phyloP scores from a whole-genome alignment of 1,140 invertebrate species.

The Lerema accius region DNA sequence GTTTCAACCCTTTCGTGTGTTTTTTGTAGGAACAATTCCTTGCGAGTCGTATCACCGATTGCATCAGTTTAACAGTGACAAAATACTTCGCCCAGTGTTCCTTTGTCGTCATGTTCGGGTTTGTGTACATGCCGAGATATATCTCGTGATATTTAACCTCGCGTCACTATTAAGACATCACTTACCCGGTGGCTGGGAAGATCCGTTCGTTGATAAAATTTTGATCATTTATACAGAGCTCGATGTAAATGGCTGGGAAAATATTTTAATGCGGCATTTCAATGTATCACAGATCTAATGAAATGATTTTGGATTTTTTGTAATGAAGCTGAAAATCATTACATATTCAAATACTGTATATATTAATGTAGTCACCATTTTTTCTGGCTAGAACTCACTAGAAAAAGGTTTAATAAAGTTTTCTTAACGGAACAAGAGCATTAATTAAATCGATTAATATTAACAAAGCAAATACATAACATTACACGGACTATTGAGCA shows the following conservation, averaged over 20 bases:
- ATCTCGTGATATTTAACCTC: constrained; percentile 74
- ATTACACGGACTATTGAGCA: constrained; percentile 30
- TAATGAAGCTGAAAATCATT: background rate
- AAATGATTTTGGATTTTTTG: constrained; percentile 4
- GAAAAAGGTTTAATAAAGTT: background rate
- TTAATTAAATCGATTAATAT: constrained; percentile 29
- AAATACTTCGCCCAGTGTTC: constrained; percentile 70
- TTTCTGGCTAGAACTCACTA: background rate
- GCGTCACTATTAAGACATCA: constrained; percentile 81
- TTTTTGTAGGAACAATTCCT: constrained; percentile 53
- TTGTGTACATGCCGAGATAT: constrained; percentile 66
- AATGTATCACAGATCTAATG: constrained; percentile 21
- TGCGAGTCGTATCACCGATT: constrained; percentile 56
- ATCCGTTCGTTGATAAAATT: constrained; percentile 68
- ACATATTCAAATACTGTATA: too few species aligned
- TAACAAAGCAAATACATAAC: constrained; percentile 8
- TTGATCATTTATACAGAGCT: constrained; percentile 67
- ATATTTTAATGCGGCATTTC: constrained; percentile 43
- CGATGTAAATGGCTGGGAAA: constrained; percentile 55
- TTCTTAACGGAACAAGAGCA: background rate
- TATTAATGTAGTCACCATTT: background rate
- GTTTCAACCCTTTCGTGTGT: constrained; percentile 62
- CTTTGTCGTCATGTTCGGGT: constrained; percentile 68
- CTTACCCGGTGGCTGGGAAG: constrained; percentile 76
- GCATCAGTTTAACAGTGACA: constrained; percentile 78